Conservation (phyloP, 1,140 invertebrate species). For the Diplogasteroides magnus region DNA sequence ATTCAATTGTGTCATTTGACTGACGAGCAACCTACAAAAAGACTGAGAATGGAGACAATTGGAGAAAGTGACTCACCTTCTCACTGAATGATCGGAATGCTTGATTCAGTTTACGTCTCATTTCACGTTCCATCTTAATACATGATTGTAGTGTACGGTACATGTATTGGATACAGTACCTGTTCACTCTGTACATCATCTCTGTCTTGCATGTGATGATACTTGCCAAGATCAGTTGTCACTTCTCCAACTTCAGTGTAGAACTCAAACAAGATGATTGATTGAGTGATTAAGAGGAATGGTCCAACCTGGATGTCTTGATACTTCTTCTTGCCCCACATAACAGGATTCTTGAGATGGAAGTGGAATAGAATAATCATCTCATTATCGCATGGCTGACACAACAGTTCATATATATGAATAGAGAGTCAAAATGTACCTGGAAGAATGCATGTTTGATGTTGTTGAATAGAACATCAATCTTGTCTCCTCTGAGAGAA, state of each 20-base stretch:
- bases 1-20: constrained; percentile 93
- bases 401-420: neutral
- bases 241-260: constrained; percentile 99
- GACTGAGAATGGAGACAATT: too few species aligned
- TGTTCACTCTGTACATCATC: constrained; percentile 98
- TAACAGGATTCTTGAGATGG: constrained; percentile 94
- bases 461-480: constrained; percentile 98
- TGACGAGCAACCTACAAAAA: constrained; percentile 11
- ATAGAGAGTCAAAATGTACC: neutral
- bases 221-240: constrained; percentile 96
- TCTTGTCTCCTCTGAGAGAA: constrained; percentile 94
- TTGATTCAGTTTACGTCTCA: constrained; percentile 88
- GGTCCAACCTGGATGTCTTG: constrained; percentile 69
- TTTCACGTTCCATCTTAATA: constrained; percentile 77
- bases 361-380: constrained; percentile 99
- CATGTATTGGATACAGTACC: constrained; percentile 46
- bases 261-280: constrained; percentile 67
- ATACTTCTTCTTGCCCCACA: constrained; percentile 99
- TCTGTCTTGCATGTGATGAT: constrained; percentile 98
- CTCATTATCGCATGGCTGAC: constrained; percentile 86
- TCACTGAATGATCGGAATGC: constrained; percentile 98
- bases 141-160: constrained; percentile 9
- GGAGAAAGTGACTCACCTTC: too few species aligned
- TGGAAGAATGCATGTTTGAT: constrained; percentile 99
- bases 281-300: neutral